phyloP scores from a whole-genome alignment of 2,797 vertebrate species.

The Tangara arthus region DNA sequence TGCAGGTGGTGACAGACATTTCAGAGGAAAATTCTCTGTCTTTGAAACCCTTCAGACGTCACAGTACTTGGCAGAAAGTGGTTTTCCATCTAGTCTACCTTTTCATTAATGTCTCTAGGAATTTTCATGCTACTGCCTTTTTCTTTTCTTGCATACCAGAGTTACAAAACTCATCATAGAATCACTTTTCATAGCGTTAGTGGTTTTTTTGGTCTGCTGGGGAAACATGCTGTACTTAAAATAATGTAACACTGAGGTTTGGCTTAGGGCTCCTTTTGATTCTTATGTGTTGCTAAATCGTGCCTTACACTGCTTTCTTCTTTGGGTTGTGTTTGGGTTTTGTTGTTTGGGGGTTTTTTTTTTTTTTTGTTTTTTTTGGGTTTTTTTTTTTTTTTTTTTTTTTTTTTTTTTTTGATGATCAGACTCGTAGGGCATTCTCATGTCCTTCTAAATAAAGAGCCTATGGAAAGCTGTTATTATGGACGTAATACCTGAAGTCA shows the following conservation, averaged over 20 bases:
- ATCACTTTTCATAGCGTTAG: background rate
- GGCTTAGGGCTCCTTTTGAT: slow-evolving; percentile 14
- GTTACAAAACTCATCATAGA: background rate
- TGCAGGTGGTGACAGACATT: slow-evolving; percentile 54
- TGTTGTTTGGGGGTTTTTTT: background rate
- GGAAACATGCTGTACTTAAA: slow-evolving; percentile 29
- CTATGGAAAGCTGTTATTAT: background rate
- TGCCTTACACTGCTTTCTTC: background rate
- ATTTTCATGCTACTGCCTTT: background rate
- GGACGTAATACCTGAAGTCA: background rate
- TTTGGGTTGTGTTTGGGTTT: background rate
- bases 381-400: too few relatives aligned
- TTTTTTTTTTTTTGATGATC: background rate
- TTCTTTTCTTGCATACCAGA: slow-evolving; percentile 34
- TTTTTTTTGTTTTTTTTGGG: too few relatives aligned
- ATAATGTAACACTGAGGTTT: slow-evolving; percentile 40
- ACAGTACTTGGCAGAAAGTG: background rate
- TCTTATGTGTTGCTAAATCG: background rate
- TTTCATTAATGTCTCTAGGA: slow-evolving; percentile 32
- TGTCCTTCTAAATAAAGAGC: background rate
- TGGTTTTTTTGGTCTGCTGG: background rate
- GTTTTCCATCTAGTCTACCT: slow-evolving; percentile 43
- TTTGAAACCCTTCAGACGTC: background rate
- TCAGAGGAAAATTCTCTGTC: slow-evolving; percentile 30
- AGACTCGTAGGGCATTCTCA: background rate